Evolutionary conservation across 2,888 invertebrate species (phyloP).

Genomic region (Meteorus colon): DNA sequence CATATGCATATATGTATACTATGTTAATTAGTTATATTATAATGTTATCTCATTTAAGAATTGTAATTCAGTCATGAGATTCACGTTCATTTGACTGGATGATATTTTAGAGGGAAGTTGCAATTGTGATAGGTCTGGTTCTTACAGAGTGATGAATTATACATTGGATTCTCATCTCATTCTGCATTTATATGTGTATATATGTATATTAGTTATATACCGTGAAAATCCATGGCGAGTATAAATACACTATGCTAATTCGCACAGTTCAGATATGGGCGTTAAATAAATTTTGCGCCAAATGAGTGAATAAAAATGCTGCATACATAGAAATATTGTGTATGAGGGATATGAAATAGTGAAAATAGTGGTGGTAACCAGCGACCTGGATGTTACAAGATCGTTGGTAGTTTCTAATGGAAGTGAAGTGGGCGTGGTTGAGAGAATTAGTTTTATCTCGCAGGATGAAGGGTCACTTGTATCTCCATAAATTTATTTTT

Average conservation of each 20-base stretch:
- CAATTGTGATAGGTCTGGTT: background rate
- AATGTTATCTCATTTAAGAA: background rate
- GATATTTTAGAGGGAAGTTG: background rate
- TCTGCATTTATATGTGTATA: background rate
- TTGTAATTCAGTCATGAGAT: slow-evolving; percentile 7
- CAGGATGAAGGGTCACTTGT: background rate
- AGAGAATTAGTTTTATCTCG: background rate
- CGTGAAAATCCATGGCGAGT: slow-evolving; percentile 40
- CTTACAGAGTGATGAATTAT: slow-evolving; percentile 22
- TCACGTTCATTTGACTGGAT: slow-evolving; percentile 25
- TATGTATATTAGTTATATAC: background rate
- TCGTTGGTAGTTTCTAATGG: background rate
- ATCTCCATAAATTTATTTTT: background rate
- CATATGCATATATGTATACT: slow-evolving; percentile 26
- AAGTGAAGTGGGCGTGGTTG: slow-evolving; percentile 9
- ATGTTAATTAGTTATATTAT: slow-evolving; percentile 22
- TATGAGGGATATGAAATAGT: background rate
- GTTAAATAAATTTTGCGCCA: slow-evolving; percentile 41
- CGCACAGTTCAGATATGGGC: slow-evolving; percentile 37
- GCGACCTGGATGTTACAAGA: slow-evolving; percentile 10
- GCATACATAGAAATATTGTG: background rate
- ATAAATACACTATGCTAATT: slow-evolving; percentile 45
- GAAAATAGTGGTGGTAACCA: background rate
- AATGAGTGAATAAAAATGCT: slow-evolving; percentile 10
- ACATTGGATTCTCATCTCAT: slow-evolving; percentile 21